These are phyloP conservation scores for Calidris pugnax DNA, from an alignment of 2,113 vertebrate genomes.

Conservation along the genomic window DNA sequence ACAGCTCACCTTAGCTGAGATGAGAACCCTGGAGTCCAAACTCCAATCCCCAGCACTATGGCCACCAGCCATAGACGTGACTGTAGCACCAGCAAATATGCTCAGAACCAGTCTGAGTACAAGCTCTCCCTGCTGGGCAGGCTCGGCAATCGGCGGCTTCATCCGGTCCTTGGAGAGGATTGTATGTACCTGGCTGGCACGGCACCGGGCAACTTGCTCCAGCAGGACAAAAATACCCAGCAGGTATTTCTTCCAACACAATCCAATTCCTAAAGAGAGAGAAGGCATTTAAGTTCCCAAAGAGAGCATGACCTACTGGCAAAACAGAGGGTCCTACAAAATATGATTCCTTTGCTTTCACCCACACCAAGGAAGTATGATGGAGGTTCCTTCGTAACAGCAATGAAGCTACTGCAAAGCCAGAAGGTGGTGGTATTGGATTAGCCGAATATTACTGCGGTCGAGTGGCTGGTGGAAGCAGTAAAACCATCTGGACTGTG, in stretches of 20 bases:
- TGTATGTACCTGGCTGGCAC: constrained; percentile 80
- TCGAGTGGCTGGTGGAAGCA: neutral
- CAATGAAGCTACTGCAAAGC: neutral
- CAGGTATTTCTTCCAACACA: constrained; percentile 83
- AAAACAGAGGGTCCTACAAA: neutral
- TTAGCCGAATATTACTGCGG: neutral
- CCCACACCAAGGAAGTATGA: neutral
- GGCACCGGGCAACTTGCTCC: constrained; percentile 75
- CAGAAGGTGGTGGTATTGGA: constrained; percentile 67
- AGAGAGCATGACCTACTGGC: neutral
- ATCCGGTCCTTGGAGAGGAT: constrained; percentile 83
- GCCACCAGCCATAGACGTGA: accelerated
- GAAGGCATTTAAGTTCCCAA: neutral
- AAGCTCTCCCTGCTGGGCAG: constrained; percentile 84
- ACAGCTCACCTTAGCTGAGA: neutral
- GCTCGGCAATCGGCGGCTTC: constrained; percentile 76
- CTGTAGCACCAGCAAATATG: accelerated
- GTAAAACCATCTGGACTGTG: neutral
- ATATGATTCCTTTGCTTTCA: neutral
- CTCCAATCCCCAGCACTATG: neutral
- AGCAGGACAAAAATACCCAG: constrained; percentile 83
- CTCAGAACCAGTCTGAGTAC: constrained; percentile 76
- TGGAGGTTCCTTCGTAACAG: neutral
- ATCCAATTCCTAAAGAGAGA: constrained; percentile 70
- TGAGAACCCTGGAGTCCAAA: neutral